Conservation (phyloP, 2,888 invertebrate species). For the Polyploca ridens region DNA sequence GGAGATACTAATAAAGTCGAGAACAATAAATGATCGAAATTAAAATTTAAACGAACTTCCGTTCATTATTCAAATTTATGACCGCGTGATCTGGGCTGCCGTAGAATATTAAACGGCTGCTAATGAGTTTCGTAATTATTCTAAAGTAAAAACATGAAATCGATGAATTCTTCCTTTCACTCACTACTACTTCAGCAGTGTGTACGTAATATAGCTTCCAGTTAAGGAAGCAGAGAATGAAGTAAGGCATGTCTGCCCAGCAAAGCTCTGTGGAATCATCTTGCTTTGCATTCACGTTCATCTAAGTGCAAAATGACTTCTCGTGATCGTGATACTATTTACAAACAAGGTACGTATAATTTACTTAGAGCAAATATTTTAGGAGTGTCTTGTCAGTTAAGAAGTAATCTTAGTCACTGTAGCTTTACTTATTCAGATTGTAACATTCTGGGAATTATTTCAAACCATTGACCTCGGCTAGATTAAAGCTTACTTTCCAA, state of each 20-base stretch:
- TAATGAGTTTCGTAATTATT: conserved; percentile 45
- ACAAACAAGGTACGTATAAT: conserved; percentile 43
- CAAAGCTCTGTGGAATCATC: conserved; percentile 34
- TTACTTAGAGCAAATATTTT: conserved; percentile 42
- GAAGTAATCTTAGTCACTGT: background rate
- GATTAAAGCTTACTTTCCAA: background rate
- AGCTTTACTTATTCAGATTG: conserved; percentile 13
- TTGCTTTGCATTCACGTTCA: conserved; percentile 37
- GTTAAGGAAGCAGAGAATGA: conserved; percentile 43
- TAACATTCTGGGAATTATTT: conserved; percentile 20
- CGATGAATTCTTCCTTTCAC: conserved; percentile 47
- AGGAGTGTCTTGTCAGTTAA: conserved; percentile 36
- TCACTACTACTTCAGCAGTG: conserved; percentile 35
- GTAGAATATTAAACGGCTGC: conserved; percentile 46
- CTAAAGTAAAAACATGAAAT: conserved; percentile 36
- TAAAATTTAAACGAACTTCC: conserved; percentile 44
- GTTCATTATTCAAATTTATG: conserved; percentile 45
- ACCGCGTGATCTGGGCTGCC: conserved; percentile 25
- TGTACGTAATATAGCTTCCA: conserved; percentile 23
- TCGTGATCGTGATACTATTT: conserved; percentile 42
- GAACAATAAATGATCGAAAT: conserved; percentile 34
- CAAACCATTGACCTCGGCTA: background rate
- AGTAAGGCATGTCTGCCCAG: conserved; percentile 36
- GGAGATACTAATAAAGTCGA: conserved; percentile 16
- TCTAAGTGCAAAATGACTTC: conserved; percentile 42